Percentiles rank a stretch among this genome's conserved stretches.
Evolutionary conservation across 2,113 vertebrate genomes (phyloP).

Genomic region (Numida meleagris): DNA sequence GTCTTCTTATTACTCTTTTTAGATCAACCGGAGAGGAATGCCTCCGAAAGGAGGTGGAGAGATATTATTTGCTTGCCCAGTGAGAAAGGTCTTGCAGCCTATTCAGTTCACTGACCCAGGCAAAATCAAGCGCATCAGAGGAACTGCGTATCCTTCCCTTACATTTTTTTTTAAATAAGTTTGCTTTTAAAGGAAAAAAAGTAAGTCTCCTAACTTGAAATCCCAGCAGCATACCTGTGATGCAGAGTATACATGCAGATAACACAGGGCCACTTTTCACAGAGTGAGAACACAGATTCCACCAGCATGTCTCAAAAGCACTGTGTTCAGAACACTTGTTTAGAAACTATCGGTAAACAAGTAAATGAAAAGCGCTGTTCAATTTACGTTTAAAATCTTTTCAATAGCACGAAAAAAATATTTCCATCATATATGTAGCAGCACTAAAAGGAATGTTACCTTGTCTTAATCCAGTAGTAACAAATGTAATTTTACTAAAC

Average conservation of each 20-base stretch:
- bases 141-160: conserved; percentile 93
- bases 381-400: background rate
- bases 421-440: background rate
- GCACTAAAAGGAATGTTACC: background rate
- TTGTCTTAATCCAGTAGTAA: background rate
- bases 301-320: background rate
- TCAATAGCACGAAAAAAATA: background rate
- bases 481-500: background rate
- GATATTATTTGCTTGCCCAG: conserved; percentile 89
- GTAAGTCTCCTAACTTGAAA: background rate
- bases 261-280: background rate
- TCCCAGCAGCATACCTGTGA: accelerated
- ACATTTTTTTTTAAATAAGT: background rate
- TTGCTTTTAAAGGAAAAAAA: background rate
- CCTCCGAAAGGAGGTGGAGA: conserved; percentile 94
- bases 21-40: conserved; percentile 93
- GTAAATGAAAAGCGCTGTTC: background rate
- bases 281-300: background rate
- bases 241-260: background rate
- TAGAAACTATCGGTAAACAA: background rate
- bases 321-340: background rate
- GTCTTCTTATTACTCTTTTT: background rate
- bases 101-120: conserved; percentile 90
- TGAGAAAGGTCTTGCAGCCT: conserved; percentile 85
- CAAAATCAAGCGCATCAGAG: conserved; percentile 96